Evolutionary conservation across 1,140 invertebrate genomes (phyloP).

Genomic region (Homarus americanus): DNA sequence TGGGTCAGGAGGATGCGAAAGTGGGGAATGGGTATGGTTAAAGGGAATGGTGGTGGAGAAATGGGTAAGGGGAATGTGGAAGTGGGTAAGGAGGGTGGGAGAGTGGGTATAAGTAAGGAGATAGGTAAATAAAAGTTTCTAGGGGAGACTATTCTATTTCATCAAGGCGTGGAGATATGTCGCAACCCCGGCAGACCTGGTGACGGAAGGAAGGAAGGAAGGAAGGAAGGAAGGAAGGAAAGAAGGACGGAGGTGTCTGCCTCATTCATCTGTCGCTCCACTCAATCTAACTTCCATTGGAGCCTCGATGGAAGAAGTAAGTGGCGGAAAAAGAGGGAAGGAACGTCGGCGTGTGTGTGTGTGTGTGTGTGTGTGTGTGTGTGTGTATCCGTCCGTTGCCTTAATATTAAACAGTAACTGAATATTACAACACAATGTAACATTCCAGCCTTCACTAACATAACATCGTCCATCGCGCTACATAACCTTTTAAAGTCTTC

Average conservation of each 20-base stretch:
- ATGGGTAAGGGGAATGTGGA: background rate
- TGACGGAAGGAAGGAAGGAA: background rate
- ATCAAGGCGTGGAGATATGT: background rate
- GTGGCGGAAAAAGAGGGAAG: background rate
- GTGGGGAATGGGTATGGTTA: background rate
- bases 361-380: background rate
- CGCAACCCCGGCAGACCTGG: background rate
- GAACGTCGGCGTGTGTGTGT: background rate
- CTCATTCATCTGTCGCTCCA: background rate
- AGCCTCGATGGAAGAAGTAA: background rate
- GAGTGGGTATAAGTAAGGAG: background rate
- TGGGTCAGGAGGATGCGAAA: background rate
- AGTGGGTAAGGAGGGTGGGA: background rate
- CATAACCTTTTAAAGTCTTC: no score
- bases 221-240: no score
- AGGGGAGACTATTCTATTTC: background rate
- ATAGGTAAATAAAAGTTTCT: background rate
- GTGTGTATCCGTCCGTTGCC: background rate
- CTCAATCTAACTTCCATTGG: slow-evolving; percentile 6
- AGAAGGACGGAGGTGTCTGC: no score
- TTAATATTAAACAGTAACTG: no score
- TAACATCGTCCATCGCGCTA: no score
- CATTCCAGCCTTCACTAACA: no score
- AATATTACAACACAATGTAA: no score
- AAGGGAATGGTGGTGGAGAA: background rate